Conservation (phyloP, 2,888 invertebrate genomes). For the Drosophila recens region DNA sequence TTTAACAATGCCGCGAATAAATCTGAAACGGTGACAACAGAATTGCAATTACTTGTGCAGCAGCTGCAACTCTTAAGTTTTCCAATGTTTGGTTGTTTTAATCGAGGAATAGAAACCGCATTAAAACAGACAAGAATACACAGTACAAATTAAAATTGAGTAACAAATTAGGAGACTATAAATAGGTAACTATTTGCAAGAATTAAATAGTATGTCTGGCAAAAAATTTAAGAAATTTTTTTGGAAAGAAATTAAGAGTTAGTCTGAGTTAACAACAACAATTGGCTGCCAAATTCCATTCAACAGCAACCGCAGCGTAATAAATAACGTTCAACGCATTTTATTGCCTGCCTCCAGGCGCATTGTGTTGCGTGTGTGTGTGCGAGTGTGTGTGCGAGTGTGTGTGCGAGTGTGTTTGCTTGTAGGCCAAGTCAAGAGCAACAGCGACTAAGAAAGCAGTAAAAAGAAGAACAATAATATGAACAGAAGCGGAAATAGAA, state of each 20-base stretch:
- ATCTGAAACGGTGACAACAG: background rate
- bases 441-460: conserved; percentile 30
- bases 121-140: background rate
- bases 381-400: conserved; percentile 2
- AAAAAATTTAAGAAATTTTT: background rate
- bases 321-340: conserved; percentile 60
- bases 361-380: conserved; percentile 6
- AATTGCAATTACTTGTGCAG: conserved; percentile 27
- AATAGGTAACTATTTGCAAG: background rate
- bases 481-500: conserved; percentile 25
- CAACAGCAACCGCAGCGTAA: conserved; percentile 23
- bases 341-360: conserved; percentile 48
- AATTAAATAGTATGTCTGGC: background rate
- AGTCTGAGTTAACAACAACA: conserved; percentile 13
- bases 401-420: background rate
- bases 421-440: conserved; percentile 39
- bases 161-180: background rate
- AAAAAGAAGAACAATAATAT: conserved; percentile 13
- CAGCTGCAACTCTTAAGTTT: conserved; percentile 23
- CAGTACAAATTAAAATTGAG: background rate
- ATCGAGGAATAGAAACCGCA: background rate
- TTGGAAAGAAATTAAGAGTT: background rate
- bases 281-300: conserved; percentile 39
- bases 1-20: conserved; percentile 16
- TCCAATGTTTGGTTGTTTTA: background rate